These are phyloP conservation scores for Romanomermis culicivorax DNA, from an alignment of 2,888 invertebrate genomes.

Conservation along the genomic window DNA sequence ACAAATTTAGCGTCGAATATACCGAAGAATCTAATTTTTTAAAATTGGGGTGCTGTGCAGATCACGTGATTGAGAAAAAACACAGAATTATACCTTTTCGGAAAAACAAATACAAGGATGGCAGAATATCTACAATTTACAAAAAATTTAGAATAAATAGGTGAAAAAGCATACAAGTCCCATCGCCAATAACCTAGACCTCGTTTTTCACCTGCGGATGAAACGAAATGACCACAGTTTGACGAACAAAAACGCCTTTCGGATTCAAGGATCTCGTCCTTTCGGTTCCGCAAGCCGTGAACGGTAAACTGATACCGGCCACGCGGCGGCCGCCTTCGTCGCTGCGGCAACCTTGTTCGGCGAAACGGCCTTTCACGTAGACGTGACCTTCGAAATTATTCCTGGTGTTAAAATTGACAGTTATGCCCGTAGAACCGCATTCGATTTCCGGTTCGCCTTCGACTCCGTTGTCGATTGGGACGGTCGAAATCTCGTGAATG, in stretches of 20 bases:
- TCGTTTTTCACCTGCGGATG: constrained; percentile 16
- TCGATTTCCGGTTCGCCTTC: constrained; percentile 27
- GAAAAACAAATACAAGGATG: too few relatives aligned
- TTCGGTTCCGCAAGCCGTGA: constrained; percentile 26
- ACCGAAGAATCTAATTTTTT: too few relatives aligned
- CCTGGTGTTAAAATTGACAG: constrained; percentile 28
- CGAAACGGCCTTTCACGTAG: constrained; percentile 17
- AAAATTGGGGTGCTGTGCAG: too few relatives aligned
- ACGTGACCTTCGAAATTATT: constrained; percentile 20
- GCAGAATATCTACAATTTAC: too few relatives aligned
- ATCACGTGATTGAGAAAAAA: too few relatives aligned
- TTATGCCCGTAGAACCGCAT: constrained; percentile 26
- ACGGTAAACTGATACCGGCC: constrained; percentile 26
- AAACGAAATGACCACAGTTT: constrained; percentile 28
- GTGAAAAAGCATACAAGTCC: too few relatives aligned
- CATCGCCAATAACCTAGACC: not conserved
- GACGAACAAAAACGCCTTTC: constrained; percentile 24
- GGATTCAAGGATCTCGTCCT: constrained; percentile 26
- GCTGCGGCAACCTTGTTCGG: constrained; percentile 9
- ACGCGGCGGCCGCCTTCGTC: constrained; percentile 1
- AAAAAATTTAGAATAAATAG: too few relatives aligned
- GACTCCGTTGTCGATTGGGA: constrained; percentile 12
- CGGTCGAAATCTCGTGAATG: too few relatives aligned
- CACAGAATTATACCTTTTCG: too few relatives aligned
- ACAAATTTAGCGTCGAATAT: too few relatives aligned